Evolutionary conservation across 2,797 vertebrate species (phyloP), one percentile per base, ranked within the genome.

Genomic region (Astyanax mexicanus): DNA sequence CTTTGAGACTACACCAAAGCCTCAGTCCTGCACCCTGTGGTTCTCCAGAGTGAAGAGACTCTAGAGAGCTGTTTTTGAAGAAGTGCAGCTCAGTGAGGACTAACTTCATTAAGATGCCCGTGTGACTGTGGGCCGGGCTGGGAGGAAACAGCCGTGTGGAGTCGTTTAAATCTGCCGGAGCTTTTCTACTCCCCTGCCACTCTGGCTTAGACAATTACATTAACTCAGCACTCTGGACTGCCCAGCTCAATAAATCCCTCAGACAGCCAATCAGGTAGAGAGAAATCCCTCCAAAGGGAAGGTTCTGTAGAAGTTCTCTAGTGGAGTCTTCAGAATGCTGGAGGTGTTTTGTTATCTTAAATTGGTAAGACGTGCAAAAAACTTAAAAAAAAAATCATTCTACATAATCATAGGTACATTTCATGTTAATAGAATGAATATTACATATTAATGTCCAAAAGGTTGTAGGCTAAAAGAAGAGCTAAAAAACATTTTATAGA

Each of bases 191-290:
- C 45, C 52, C 49, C 57, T 17, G 47, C 58, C 27, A 15, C 72
- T 75, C 35, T 27, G 25, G 71, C 47, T 62, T 77, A 77, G 66
- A 58, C 67, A 75, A 74, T 82, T 68, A 69, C 78, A 82, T 81
- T 77, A 77, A 69, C 76, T 75, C 73, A 74, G 78, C 64, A 69
- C 69, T 62, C 47, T 68, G 23, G 29, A 58, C 68, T 71, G 71
- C 40, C 55, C 62, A 54, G 15, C 44, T 74, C 47, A 51, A 78
- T 64, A 62, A 81, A 78, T 80, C 78, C 71, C 38, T 44, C 32
- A 68, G 47, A 60, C 60, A 75, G 52, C 25, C 69, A 58, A 68
- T 79, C 80, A 65, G 66, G 66, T 65, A 23, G 10, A 27, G 51
- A 35, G 32, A 61, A 77, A 69, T 69, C 60, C 35, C 32, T 25